phyloP scores from a whole-genome alignment of 2,888 invertebrate genomes.

The Standfussiana lucernea region DNA sequence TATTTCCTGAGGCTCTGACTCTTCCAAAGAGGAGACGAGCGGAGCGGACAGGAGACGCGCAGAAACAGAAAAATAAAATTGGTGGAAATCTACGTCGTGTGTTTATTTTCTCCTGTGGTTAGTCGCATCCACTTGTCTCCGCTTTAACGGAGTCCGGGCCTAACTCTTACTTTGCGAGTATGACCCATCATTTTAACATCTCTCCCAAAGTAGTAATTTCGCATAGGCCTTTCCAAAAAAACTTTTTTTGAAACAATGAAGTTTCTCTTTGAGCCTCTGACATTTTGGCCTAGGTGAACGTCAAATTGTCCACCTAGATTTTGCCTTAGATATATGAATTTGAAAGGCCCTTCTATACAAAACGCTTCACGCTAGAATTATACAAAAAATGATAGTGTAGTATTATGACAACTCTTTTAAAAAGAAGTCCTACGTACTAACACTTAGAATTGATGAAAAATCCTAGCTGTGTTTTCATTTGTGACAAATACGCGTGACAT shows the following conservation, averaged over 20 bases:
- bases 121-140: not conserved
- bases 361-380: not conserved
- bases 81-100: not conserved
- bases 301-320: not conserved
- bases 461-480: not conserved
- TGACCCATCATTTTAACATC: slow-evolving; percentile 12
- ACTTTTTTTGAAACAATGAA: not conserved
- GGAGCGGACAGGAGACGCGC: too few species aligned
- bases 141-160: not conserved
- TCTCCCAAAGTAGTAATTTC: not conserved
- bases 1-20: not conserved
- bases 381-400: slow-evolving; percentile 4
- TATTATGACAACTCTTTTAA: slow-evolving; percentile 16
- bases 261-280: not conserved
- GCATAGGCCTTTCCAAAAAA: not conserved
- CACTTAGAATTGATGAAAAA: slow-evolving; percentile 12
- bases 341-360: not conserved
- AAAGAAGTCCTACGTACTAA: slow-evolving; percentile 16
- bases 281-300: not conserved
- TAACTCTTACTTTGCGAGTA: not conserved
- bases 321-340: not conserved
- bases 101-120: not conserved
- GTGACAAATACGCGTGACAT: not conserved
- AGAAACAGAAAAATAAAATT: not conserved
- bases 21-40: not conserved